phyloP scores from a whole-genome alignment of 1,140 invertebrate species.

The Saccostrea glomerata region DNA sequence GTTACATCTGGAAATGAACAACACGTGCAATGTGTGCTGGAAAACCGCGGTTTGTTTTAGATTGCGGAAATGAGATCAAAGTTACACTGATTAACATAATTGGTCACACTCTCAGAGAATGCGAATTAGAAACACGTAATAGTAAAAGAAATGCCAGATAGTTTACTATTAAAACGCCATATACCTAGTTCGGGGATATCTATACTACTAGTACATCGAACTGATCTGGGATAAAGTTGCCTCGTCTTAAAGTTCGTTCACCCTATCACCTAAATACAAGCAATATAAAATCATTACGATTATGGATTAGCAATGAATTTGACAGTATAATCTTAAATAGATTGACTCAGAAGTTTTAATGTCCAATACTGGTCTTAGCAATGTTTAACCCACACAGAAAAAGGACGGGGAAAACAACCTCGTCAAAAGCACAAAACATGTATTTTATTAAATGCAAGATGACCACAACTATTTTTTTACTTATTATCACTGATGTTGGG shows the following conservation, averaged over 20 bases:
- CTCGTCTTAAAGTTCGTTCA: slow-evolving; percentile 10
- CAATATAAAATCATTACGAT: background rate
- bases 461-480: slow-evolving; percentile 13
- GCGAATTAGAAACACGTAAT: background rate
- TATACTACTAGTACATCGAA: background rate
- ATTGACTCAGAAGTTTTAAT: too few species aligned
- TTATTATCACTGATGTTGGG: background rate
- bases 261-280: background rate
- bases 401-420: too few species aligned
- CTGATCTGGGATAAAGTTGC: background rate
- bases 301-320: background rate
- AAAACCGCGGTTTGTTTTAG: background rate
- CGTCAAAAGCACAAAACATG: background rate
- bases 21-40: slow-evolving; percentile 17
- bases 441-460: background rate
- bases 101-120: background rate
- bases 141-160: background rate
- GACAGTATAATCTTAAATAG: too few species aligned
- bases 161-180: background rate
- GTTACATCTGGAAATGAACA: background rate
- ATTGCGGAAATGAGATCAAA: background rate
- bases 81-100: slow-evolving; percentile 8
- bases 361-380: too few species aligned
- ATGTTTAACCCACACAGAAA: too few species aligned
- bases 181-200: background rate